Base-by-base conservation (phyloP, 2,888 invertebrate species). In the Eupithecia centaureata region DNA sequence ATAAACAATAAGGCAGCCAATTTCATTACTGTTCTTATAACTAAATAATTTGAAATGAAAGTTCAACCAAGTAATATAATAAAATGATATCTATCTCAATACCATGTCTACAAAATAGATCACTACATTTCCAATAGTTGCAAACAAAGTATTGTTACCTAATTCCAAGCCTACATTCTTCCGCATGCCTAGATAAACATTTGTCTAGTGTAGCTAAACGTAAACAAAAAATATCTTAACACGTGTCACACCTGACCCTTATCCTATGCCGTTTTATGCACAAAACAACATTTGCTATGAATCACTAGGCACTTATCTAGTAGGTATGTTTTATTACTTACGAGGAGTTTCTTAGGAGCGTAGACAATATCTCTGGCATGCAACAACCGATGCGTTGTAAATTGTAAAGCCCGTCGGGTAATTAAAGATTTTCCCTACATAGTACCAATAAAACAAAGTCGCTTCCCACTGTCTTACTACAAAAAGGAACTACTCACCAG, bases 181-280 rank as follows among this genome's bases (percentile, higher is more conserved):
- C 15, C 52, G 52, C 52, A 27, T 52, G 52, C 52, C 27, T 27
- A 25, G 52, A 52, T 27, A 52, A 27, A 52, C 27, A 51, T 51
- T 52, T 52, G 13, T 25, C 15, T 27, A 13, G 13, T 27, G 27
- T 51, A 25, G 13, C 51, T 51, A 13, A 51, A 51, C 7, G 18
- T 47, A 52, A 52, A 52, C 27, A 35, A 52, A 32, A 59, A 38
- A 60, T 60, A 38, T 35, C 35, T 25, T 8, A 13, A 38, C 51
- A 51, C 51, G 61, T 61, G 42, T 28, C 61, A 30, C 42, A 51
- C 32, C 42, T 61, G 47, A 30, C 61, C 47, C 47, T 47, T 61
- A 35, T 35, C 28, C 38, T 57, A 18, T 57, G 57, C 13, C 5
- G 56, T 13, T 27, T 27, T 33, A 57, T 18, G 32, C 32, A 7